These are phyloP conservation scores for Acleris holmiana DNA, from an alignment of 2,888 invertebrate species.

Conservation along the genomic window DNA sequence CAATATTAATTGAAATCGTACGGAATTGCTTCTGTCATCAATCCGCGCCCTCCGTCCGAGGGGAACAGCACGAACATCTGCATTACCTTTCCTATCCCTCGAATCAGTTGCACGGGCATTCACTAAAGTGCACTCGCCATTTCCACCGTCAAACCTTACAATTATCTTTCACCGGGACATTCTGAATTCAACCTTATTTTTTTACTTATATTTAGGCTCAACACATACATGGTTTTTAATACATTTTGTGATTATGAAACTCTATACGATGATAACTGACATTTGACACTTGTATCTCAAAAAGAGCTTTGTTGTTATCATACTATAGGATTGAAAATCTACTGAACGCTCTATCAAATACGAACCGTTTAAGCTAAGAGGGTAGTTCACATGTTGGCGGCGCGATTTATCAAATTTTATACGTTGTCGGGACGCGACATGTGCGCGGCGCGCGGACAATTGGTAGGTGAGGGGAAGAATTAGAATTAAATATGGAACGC, in stretches of 20 bases:
- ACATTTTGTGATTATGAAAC: slow-evolving; percentile 48
- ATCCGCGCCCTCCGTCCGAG: slow-evolving; percentile 52
- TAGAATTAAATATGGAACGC: slow-evolving; percentile 78
- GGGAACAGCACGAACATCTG: slow-evolving; percentile 69
- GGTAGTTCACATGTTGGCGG: slow-evolving; percentile 83
- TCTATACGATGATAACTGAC: slow-evolving; percentile 72
- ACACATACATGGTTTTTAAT: slow-evolving; percentile 40
- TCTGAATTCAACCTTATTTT: slow-evolving; percentile 47
- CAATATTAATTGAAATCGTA: slow-evolving; percentile 78
- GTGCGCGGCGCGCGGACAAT: slow-evolving; percentile 73
- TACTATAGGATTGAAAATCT: slow-evolving; percentile 47
- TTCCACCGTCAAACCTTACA: slow-evolving; percentile 71
- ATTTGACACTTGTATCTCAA: slow-evolving; percentile 43
- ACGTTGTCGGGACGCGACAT: slow-evolving; percentile 77
- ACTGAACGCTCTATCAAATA: slow-evolving; percentile 43
- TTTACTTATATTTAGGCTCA: slow-evolving; percentile 40
- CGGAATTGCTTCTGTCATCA: slow-evolving; percentile 77
- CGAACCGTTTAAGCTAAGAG: slow-evolving; percentile 79
- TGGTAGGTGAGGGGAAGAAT: slow-evolving; percentile 59
- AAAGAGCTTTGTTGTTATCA: slow-evolving; percentile 42
- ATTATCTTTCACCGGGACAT: slow-evolving; percentile 50
- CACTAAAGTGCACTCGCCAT: slow-evolving; percentile 80
- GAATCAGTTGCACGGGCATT: slow-evolving; percentile 75
- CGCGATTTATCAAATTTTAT: slow-evolving; percentile 84
- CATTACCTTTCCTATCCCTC: slow-evolving; percentile 81